Evolutionary conservation across 2,113 vertebrate genomes (phyloP), one percentile per base, ranked within the genome.

Genomic region (Xiphophorus maculatus): DNA sequence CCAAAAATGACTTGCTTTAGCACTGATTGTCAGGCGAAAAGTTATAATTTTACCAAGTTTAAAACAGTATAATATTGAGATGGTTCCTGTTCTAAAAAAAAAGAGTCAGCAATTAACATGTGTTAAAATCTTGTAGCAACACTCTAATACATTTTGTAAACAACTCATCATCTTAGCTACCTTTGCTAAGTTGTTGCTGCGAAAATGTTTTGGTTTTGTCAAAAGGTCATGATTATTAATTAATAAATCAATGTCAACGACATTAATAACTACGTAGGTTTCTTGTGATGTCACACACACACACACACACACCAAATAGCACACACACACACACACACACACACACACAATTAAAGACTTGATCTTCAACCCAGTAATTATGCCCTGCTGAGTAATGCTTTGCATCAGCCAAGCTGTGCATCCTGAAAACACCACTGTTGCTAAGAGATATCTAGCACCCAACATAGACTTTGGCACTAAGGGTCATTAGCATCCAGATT

Each of bases 311-410:
- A 66, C 29, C 10, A 27, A 54, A 35, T 44, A 27, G 48, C 28
- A 65, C 9, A 10, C 35, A 10, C 35, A 35, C 35, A 35, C 8
- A 10, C 19, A 66, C 30, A 68, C 42, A n/a, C n/a, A n/a, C n/a
- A n/a, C 61, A 30, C 22, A 61, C 76, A 74, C 71, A 89, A 76
- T 89, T 89, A 77, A 82, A 88, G 68, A 77, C 44, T 54, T 79
- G 69, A 77, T 89, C 72, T 86, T 77, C 81, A 81, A 27, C 27
- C 62, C 80, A 77, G 74, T 87, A 90, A 89, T 87, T 88, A 90
- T 87, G 69, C 85, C 68, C 84, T 54, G 44, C 73, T 77, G 79
- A 74, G 81, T 86, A 71, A 69, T 61, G 33, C 54, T 61, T 82
- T 30, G 35, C 63, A 35, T 82, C 76, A 83, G 80, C 72, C 33